Base-by-base conservation (phyloP, 2,113 vertebrate genomes). In the Rattus norvegicus region DNA sequence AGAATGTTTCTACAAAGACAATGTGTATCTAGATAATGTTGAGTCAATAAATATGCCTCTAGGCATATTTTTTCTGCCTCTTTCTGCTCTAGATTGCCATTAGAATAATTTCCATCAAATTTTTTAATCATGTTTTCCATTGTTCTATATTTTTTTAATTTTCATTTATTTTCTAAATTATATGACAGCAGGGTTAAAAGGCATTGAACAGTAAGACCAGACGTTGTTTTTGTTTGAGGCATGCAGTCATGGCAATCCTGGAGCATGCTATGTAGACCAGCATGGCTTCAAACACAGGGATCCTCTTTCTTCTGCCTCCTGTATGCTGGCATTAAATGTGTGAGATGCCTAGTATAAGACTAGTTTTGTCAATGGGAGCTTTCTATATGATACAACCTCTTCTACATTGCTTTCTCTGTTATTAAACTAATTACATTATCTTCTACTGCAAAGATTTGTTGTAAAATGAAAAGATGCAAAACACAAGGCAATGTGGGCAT, bases 1-100 rank as follows among this genome's bases (percentile, higher is more conserved):
- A 89, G 22, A 33, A 86, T 47, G 22, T 96, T 94, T 94, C 88
- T 28, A 81, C 77, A 86, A 95, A 92, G 67, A 88, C 96, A 95
- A 79, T 22, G 63, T 87, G 47, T 70, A 39, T 47, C 30, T 75
- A 77, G 13, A 91, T 97, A 75, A 97, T 85, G 73, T 90, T 16
- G 52, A 94, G 63, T 17, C 54, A 20, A 88, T 79, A 92, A 80
- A 81, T 19, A 92, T 49, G 28, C n/a, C 36, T 89, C 14, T 5
- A 90, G 24, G 5, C 93, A 94, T 54, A 83, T 79, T 70, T 26
- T 26, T 61, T 84, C 13, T 43, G n/a, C 24, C 24, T 43, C 91
- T 90, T 92, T 77, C 81, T 22, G 89, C 33, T 65, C 26, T 3
- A 95, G 39, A 94, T 85, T 93, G 28, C 2, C 65, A 92, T 43